A percentile compares a stretch with the other conserved stretches of the same genome.
Evolutionary conservation across 2,113 vertebrate species (phyloP).

Genomic region (Marcusenius ussheri): DNA sequence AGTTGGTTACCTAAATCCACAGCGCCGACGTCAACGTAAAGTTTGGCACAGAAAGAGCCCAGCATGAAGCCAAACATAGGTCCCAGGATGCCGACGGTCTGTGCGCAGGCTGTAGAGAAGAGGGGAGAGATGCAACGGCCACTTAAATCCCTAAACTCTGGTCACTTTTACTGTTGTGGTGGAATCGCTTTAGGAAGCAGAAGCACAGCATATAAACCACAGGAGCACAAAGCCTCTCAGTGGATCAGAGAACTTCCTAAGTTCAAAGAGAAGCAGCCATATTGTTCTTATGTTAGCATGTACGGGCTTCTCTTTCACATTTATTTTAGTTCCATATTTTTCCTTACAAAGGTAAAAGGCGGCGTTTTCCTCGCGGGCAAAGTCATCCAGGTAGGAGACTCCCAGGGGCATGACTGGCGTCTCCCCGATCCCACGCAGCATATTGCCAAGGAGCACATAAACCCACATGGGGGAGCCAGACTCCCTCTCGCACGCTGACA

Average conservation of each 20-base stretch:
- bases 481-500: conserved; percentile 73
- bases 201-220: background rate
- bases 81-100: conserved; percentile 81
- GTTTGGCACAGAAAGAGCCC: conserved; percentile 80
- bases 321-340: background rate
- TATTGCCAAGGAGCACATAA: conserved; percentile 84
- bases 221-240: background rate
- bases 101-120: conserved; percentile 69
- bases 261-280: background rate
- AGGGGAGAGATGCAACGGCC: conserved; percentile 15
- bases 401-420: conserved; percentile 88
- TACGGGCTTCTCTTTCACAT: background rate
- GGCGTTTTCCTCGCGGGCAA: conserved; percentile 73
- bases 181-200: background rate
- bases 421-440: conserved; percentile 87
- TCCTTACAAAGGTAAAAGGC: conserved; percentile 84
- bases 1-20: conserved; percentile 76
- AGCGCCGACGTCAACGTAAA: conserved; percentile 86
- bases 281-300: background rate
- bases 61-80: conserved; percentile 89
- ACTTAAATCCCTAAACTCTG: background rate
- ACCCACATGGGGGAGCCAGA: conserved; percentile 77
- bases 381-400: conserved; percentile 87
- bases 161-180: background rate
- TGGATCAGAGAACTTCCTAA: background rate